These are phyloP conservation scores for Pagetopsis macropterus DNA, from an alignment of 2,797 vertebrate genomes.

Conservation along the genomic window DNA sequence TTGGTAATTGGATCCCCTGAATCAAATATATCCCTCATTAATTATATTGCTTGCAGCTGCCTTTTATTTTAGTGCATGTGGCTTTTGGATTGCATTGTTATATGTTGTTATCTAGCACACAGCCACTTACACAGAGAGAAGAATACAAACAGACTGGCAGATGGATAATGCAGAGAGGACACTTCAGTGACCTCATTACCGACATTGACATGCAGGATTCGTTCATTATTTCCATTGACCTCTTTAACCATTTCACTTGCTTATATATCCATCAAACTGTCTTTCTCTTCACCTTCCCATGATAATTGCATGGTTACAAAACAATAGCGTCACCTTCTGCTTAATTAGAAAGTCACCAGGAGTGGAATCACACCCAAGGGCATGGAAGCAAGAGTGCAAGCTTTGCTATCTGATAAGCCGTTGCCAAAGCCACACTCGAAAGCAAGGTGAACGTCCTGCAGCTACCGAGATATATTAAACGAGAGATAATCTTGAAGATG, in stretches of 20 bases:
- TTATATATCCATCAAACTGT: slow-evolving; percentile 6
- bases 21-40: slow-evolving; percentile 3
- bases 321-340: slow-evolving; percentile 31
- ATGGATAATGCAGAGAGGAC: slow-evolving; percentile 14
- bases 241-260: slow-evolving; percentile 18
- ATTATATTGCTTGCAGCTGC: slow-evolving; percentile 25
- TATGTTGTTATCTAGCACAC: background rate
- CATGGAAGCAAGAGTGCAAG: slow-evolving; percentile 1
- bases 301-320: slow-evolving; percentile 37
- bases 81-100: slow-evolving; percentile 11
- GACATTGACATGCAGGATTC: slow-evolving; percentile 11
- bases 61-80: background rate
- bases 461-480: background rate
- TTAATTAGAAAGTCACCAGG: slow-evolving; percentile 40
- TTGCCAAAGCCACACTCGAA: background rate
- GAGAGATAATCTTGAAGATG: background rate
- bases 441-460: background rate
- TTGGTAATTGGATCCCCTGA: slow-evolving; percentile 29
- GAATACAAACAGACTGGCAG: slow-evolving; percentile 3
- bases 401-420: slow-evolving; percentile 17
- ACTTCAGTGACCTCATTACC: slow-evolving; percentile 18
- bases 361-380: slow-evolving; percentile 33
- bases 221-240: slow-evolving; percentile 12
- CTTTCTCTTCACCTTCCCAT: slow-evolving; percentile 8
- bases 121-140: slow-evolving; percentile 8